These are phyloP conservation scores for Platynereis dumerilii DNA, from an alignment of 2,888 invertebrate genomes.

Conservation along the genomic window DNA sequence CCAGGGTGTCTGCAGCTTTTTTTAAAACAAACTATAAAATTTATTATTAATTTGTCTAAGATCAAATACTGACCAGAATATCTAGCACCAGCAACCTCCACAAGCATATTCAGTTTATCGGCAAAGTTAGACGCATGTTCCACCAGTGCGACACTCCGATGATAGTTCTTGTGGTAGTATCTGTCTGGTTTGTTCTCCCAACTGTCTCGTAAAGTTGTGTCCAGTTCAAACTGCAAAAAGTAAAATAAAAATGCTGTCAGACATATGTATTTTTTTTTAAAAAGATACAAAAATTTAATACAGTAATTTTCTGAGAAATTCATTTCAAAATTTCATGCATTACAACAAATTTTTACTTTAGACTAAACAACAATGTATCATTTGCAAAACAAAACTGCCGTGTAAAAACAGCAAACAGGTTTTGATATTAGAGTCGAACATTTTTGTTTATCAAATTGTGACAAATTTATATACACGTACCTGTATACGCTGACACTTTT, in stretches of 20 bases:
- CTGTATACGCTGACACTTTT: constrained; percentile 51
- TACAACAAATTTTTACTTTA: neutral
- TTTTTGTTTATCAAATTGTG: too few relatives aligned
- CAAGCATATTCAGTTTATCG: constrained; percentile 42
- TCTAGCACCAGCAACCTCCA: constrained; percentile 34
- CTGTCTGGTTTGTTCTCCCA: constrained; percentile 32
- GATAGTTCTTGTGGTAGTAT: constrained; percentile 44
- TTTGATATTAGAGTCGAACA: too few relatives aligned
- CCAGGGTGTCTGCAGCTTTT: too few relatives aligned
- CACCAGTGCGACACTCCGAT: constrained; percentile 43
- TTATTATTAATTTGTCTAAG: too few relatives aligned
- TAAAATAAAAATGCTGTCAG: too few relatives aligned
- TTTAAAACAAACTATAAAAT: too few relatives aligned
- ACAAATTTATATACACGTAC: constrained; percentile 30
- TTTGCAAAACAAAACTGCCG: too few relatives aligned
- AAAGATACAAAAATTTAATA: neutral
- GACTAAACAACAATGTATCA: too few relatives aligned
- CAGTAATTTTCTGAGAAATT: neutral
- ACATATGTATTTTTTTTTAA: too few relatives aligned
- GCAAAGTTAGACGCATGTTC: constrained; percentile 44
- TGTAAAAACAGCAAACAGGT: too few relatives aligned
- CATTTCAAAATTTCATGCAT: neutral
- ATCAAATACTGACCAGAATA: too few relatives aligned
- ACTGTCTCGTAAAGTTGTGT: constrained; percentile 42
- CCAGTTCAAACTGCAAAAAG: constrained; percentile 44